Conservation (phyloP, 2,797 vertebrate species). For the Sebastes taczanowskii region DNA sequence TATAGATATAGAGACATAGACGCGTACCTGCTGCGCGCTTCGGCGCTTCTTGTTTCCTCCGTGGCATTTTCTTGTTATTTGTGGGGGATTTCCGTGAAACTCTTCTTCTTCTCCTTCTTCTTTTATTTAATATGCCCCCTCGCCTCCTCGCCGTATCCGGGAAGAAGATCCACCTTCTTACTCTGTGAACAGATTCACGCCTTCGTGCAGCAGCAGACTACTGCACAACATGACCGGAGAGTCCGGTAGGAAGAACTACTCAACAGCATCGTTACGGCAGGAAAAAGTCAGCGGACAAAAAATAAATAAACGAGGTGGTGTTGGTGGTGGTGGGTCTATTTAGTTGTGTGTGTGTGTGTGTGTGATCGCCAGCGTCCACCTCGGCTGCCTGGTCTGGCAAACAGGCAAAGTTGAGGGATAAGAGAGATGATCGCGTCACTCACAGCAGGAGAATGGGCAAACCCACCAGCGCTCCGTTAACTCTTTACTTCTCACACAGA, state of each 20-base stretch:
- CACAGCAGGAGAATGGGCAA: conserved; percentile 86
- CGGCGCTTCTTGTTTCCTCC: conserved; percentile 99
- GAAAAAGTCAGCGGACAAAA: conserved; percentile 45
- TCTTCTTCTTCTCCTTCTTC: conserved; percentile 39
- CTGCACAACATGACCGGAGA: conserved; percentile 80
- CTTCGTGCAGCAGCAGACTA: conserved; percentile 75
- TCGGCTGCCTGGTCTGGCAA: conserved; percentile 84
- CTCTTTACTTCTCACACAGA: conserved; percentile 74
- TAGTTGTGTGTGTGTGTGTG: neutral
- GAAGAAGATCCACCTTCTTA: conserved; percentile 87
- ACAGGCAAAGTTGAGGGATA: conserved; percentile 93
- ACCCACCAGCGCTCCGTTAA: conserved; percentile 84
- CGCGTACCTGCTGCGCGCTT: conserved; percentile 95
- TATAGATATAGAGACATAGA: neutral
- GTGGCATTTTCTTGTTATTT: conserved; percentile 85
- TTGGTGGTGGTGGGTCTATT: neutral
- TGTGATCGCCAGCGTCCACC: conserved; percentile 73
- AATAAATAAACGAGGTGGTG: conserved; percentile 13
- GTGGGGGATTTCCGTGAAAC: conserved; percentile 75
- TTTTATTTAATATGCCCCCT: conserved; percentile 72
- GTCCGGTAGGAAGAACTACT: conserved; percentile 77
- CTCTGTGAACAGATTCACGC: conserved; percentile 78
- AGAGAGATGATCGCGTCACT: conserved; percentile 94
- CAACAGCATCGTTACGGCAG: conserved; percentile 72
- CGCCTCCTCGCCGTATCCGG: conserved; percentile 84